Conservation (phyloP, 2,113 vertebrate species). For the Syrmaticus mikado region DNA sequence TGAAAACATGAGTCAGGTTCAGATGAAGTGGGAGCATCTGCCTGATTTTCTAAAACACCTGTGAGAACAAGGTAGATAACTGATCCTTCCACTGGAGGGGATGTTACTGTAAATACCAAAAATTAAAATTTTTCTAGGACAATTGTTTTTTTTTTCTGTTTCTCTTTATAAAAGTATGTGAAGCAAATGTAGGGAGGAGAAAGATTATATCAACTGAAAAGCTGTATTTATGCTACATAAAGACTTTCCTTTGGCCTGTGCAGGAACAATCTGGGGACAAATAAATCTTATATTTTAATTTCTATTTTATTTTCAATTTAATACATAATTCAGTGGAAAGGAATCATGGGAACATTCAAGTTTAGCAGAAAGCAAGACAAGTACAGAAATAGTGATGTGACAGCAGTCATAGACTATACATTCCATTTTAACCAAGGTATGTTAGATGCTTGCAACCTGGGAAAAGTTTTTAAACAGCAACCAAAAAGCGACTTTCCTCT, state of each 20-base stretch:
- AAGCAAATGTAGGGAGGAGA: background rate
- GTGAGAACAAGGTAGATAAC: background rate
- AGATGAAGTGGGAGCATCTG: background rate
- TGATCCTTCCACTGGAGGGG: background rate
- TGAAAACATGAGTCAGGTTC: rapidly evolving
- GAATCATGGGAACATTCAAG: background rate
- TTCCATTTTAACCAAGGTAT: background rate
- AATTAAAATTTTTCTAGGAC: background rate
- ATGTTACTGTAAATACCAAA: background rate
- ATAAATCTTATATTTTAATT: background rate
- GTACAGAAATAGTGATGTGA: background rate
- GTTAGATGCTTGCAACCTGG: background rate
- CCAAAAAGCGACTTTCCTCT: no score
- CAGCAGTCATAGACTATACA: background rate
- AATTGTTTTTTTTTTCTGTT: background rate
- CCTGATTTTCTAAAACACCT: background rate
- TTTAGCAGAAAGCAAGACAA: background rate
- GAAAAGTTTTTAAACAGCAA: background rate
- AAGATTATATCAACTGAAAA: background rate
- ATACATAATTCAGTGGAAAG: background rate
- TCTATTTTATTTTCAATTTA: background rate
- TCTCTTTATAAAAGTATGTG: background rate
- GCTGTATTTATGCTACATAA: background rate
- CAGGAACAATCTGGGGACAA: background rate
- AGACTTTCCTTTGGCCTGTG: background rate